Conservation (phyloP, 1,140 invertebrate genomes). For the Zaprionus camerounensis region DNA sequence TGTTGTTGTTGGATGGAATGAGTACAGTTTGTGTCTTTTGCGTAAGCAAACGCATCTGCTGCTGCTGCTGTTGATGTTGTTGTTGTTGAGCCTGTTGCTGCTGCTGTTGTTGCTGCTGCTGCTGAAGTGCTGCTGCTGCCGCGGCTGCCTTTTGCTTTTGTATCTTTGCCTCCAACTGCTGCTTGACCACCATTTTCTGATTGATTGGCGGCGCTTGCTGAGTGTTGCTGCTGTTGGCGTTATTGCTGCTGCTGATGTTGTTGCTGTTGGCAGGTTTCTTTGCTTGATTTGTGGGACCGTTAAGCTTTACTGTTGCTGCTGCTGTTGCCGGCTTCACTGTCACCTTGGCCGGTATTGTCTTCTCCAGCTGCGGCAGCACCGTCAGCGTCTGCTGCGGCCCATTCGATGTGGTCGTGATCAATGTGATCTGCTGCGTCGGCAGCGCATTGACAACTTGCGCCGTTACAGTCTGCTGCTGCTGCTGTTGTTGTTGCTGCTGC, state of each 20-base stretch:
- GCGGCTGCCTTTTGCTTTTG: constrained; percentile 85
- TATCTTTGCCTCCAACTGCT: constrained; percentile 89
- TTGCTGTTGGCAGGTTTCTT: constrained; percentile 39
- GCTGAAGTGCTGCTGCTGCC: constrained; percentile 63
- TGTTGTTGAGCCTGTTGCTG: constrained; percentile 63
- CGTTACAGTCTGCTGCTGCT: constrained; percentile 76
- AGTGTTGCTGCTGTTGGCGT: constrained; percentile 6
- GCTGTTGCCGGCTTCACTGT: constrained; percentile 48
- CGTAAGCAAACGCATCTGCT: constrained; percentile 71
- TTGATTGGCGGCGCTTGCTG: constrained; percentile 58
- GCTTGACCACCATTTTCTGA: constrained; percentile 87
- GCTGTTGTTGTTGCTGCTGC: constrained; percentile 85
- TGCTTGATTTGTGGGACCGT: constrained; percentile 30
- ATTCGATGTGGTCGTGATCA: constrained; percentile 84
- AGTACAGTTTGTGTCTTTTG: constrained; percentile 84
- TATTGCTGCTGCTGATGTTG: constrained; percentile 31
- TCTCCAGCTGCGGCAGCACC: constrained; percentile 67
- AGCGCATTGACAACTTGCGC: constrained; percentile 71
- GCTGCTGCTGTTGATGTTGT: constrained; percentile 50
- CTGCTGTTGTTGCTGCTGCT: constrained; percentile 68
- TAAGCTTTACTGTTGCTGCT: constrained; percentile 19
- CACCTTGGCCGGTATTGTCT: constrained; percentile 69
- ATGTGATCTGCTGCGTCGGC: constrained; percentile 88
- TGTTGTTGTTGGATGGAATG: constrained; percentile 81
- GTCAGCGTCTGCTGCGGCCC: constrained; percentile 72